Percentiles rank a stretch among this genome's conserved stretches.
phyloP scores from a whole-genome alignment of 1,140 invertebrate genomes.

The Sminthurides bifidus region DNA sequence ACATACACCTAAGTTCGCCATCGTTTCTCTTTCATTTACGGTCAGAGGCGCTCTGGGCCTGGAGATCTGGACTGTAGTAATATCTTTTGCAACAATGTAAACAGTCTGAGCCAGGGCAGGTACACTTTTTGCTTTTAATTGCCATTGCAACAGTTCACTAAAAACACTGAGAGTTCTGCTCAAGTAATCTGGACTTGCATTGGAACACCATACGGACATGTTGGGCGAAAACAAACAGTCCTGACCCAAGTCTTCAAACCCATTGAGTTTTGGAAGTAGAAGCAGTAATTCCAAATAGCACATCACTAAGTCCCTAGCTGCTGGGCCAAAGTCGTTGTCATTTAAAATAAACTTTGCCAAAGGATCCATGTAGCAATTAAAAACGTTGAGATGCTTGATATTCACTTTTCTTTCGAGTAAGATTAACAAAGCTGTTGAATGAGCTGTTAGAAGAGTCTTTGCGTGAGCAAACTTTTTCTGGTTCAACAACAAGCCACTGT shows the following conservation, averaged over 20 bases:
- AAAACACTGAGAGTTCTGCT: background rate
- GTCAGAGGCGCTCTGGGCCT: background rate
- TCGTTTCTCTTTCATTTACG: background rate
- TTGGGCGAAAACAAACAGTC: background rate
- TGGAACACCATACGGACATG: background rate
- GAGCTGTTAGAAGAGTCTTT: too few species aligned
- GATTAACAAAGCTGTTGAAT: too few species aligned
- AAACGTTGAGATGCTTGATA: background rate
- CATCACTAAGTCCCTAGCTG: background rate
- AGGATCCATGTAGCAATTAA: background rate
- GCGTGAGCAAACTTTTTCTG: too few species aligned
- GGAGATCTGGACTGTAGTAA: background rate
- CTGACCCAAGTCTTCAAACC: background rate
- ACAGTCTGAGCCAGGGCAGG: background rate
- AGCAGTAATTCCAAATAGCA: background rate
- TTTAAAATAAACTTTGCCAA: background rate
- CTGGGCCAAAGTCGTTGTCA: background rate
- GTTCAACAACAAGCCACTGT: too few species aligned
- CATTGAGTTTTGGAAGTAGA: slow-evolving; percentile 3
- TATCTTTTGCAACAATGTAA: background rate
- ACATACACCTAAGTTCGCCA: background rate
- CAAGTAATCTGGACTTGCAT: background rate
- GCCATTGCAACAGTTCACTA: background rate
- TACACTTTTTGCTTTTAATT: too few species aligned
- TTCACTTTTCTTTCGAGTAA: background rate